Base-by-base conservation (phyloP, 2,113 vertebrate species). In the Paramisgurnus dabryanus region DNA sequence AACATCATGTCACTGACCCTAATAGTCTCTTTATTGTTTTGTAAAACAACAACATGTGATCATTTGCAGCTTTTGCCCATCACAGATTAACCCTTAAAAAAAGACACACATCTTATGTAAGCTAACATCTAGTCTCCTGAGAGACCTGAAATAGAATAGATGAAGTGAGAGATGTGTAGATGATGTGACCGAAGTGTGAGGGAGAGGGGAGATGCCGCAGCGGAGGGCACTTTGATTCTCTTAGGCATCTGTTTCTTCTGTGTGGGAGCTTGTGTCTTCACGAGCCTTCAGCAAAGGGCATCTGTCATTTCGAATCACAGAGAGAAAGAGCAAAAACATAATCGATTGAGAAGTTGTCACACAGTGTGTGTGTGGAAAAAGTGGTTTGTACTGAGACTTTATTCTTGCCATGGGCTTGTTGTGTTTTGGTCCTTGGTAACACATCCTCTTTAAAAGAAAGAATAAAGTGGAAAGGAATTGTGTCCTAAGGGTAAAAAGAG, bases 291-390 rank as follows among this genome's bases (percentile, higher is more conserved):
- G 57, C 72, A 84, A 81, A 82, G 76, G 76, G 76, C 79, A 80
- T 65, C 82, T 84, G 80, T 84, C 80, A 79, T 84, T 65, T 82
- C 76, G 5, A 47, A 84, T 84, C 70, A 75, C n/a, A 11, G 64
- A 73, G 27, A 79, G 65, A 76, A 76, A 63, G 49, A 81, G 50
- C 55, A 81, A 81, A 84, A 81, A 72, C 70, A 70, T 79, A 77
- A 81, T 84, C 83, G 66, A 74, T 74, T 78, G 79, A 78, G 83
- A 83, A 78, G 65, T 70, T 80, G 73, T 78, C 64, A 39, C 60
- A 61, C 58, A 11, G 34, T 69, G 58, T 71, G 82, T 6, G 43
- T 61, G 43, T 39, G 50, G 53, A 72, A 39, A 41, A 72, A 76
- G 49, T 57, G 57, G 3, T 75, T 63, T 47, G 49, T 5, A 75